Base-by-base conservation (phyloP, 53 echinoderm and acorn worm genomes). In the Actinopyga echinites region DNA sequence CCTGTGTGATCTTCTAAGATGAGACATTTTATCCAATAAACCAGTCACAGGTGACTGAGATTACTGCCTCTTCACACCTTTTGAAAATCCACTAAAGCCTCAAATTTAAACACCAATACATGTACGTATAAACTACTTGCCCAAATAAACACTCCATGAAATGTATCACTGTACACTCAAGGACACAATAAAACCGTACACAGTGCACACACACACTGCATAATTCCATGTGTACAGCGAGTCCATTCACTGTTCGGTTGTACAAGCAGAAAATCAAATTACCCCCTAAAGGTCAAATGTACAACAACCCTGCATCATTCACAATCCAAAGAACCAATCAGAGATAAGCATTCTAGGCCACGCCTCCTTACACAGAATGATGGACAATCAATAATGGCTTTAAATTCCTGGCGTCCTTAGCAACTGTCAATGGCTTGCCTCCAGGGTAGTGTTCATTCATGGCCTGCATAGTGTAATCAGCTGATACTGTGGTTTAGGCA, bases 361-460 rank as follows among this genome's bases (percentile, higher is more conserved):
- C 71, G 42, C 71, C 71, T 40, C 23, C 36, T 11, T 10, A 23
- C 9, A 22, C 22, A 25, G 68, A 40, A 40, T 71, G 21, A 8
- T 6, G 6, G 71, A 40, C 65, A 71, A 71, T 71, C 71, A 71
- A 71, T 71, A 71, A 71, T 71, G 21, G 38, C 71, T 71, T 71
- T 44, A 71, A 71, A 71, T 71, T 71, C 71, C 71, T 71, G 19
- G 71, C 71, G 40, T 71, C 71, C 71, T 71, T 71, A 71, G 71
- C 71, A 71, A 71, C 71, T 71, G 44, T 35, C 71, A 71, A 71
- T 40, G 21, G 71, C 25, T 25, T 7, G 24, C 25, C 42, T 26
- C 8, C 71, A 71, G 42, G 25, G 71, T 37, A 71, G 12, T 40
- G 8, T 35, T 40, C 71, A 71, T 71, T 71, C 71, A 71, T 28